Percentiles rank a stretch among this genome's conserved stretches.
phyloP scores from a whole-genome alignment of 2,797 vertebrate genomes.

The Alectoris magna region DNA sequence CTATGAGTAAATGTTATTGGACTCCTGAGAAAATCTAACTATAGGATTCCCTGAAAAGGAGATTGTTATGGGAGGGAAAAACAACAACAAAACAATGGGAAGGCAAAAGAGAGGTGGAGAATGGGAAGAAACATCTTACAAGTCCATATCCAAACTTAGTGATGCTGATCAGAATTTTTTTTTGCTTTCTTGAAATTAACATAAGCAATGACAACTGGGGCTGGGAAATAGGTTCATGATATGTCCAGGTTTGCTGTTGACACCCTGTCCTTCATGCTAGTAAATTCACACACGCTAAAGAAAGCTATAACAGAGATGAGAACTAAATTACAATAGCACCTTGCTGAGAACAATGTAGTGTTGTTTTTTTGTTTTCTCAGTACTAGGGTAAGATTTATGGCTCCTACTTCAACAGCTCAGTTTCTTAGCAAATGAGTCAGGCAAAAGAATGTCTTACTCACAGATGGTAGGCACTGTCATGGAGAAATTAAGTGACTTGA shows the following conservation, averaged over 20 bases:
- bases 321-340: background rate
- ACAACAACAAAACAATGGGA: no score
- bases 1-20: background rate
- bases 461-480: constrained; percentile 9
- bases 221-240: background rate
- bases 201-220: background rate
- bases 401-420: background rate
- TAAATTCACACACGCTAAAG: background rate
- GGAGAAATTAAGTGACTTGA: background rate
- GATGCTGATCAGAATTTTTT: background rate
- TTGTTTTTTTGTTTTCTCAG: background rate
- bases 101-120: background rate
- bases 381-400: background rate
- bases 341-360: background rate
- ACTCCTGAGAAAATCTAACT: background rate
- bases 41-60: background rate
- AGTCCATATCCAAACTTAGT: no score
- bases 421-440: background rate
- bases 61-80: background rate
- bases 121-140: background rate
- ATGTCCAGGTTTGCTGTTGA: background rate
- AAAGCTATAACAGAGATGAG: background rate
- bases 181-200: background rate
- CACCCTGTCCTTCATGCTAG: background rate
- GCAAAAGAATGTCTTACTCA: background rate